Conservation (phyloP, 2,888 invertebrate genomes). For the Azorinus chamasolen region DNA sequence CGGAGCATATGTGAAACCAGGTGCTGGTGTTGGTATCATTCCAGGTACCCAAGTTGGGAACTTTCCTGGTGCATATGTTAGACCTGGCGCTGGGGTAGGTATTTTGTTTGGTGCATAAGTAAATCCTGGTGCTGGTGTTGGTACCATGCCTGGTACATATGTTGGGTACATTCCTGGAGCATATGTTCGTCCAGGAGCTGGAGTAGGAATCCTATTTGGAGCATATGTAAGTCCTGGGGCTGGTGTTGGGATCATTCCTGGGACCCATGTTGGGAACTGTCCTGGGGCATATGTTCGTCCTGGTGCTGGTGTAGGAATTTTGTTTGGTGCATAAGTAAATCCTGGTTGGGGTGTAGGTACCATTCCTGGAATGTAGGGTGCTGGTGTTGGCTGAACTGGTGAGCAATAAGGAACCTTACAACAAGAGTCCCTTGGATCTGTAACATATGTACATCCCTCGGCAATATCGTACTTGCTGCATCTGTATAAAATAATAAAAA, state of each 20-base stretch:
- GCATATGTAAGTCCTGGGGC: conserved; percentile 58
- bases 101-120: conserved; percentile 57
- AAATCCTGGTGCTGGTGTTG: conserved; percentile 59
- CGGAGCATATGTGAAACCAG: conserved; percentile 42
- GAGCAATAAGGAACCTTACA: conserved; percentile 67
- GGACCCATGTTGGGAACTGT: conserved; percentile 50
- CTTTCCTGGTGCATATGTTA: conserved; percentile 37
- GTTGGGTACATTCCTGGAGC: conserved; percentile 58
- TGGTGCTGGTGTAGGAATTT: conserved; percentile 58
- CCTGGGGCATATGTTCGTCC: conserved; percentile 57
- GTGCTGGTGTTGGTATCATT: conserved; percentile 54
- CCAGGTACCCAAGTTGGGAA: conserved; percentile 53
- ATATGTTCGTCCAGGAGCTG: conserved; percentile 61
- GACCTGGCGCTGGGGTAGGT: conserved; percentile 48
- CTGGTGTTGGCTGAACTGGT: conserved; percentile 50
- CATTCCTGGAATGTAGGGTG: conserved; percentile 59
- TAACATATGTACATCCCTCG: conserved; percentile 59
- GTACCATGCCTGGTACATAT: conserved; percentile 50
- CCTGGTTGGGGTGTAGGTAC: conserved; percentile 61
- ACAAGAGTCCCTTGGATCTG: conserved; percentile 68
- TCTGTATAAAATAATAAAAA: conserved; percentile 30
- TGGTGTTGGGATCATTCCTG: conserved; percentile 60
- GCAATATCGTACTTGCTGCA: conserved; percentile 66
- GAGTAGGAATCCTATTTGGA: conserved; percentile 61
- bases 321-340: conserved; percentile 53